Base-by-base conservation (phyloP, 2,797 vertebrate genomes). In the Phylloscopus collybita region DNA sequence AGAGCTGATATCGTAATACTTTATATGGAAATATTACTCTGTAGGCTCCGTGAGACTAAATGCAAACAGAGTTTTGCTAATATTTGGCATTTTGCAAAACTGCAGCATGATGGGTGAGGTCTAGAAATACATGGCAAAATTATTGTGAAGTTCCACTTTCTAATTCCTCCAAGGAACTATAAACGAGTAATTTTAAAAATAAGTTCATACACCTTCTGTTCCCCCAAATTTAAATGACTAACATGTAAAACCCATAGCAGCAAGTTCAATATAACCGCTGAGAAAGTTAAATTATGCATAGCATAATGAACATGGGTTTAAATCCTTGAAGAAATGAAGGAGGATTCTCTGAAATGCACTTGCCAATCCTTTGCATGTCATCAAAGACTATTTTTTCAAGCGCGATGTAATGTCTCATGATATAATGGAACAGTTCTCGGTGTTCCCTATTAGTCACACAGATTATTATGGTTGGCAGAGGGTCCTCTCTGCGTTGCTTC, bases 301-400 rank as follows among this genome's bases (percentile, higher is more conserved):
- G 73, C 61, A 38, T 87, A 76, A 96, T 79, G 91, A 96, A 90
- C 84, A 83, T 23, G 73, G 86, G 73, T 45, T 81, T 86, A 93
- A 90, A 96, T 91, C 94, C 93, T 94, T 93, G 72, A 91, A 94
- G 96, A 97, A 98, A 96, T 79, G 13, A 56, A 95, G 95, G 89
- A 95, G 69, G 74, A 95, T 96, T 96, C 93, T 93, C 83, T 56
- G 53, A 95, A 94, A 92, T 11, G n/a, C 50, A n/a, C 42, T 96
- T 82, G 90, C 78, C 90, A 89, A 32, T 71, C 90, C 74, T 94
- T 72, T 5, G 8, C 65, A 40, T 94, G 71, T 59, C 91, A 93
- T 80, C 91, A 93, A 95, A 95, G 80, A 22, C 53, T 86, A 53
- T 88, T 94, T 94, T 95, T 85, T 92, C 67, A 93, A 95, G 86